Base-by-base conservation (phyloP, 2,888 invertebrate species). In the Protophormia terraenovae region DNA sequence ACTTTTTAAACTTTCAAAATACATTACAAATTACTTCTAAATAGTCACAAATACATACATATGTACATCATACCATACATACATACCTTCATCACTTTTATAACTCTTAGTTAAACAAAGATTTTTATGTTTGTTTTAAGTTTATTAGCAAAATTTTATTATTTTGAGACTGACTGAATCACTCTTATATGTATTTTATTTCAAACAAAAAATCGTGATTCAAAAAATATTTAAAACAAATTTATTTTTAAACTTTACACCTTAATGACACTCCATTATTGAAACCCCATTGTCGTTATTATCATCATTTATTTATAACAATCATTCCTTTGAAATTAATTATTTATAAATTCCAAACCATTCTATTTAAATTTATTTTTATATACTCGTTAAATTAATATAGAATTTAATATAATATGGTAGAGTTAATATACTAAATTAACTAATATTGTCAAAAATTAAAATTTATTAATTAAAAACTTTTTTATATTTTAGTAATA, bases 91-190 rank as follows among this genome's bases (percentile, higher is more conserved):
- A n/a, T 38, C 8, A 14, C 29, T 8, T 66, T 3, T 29, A 6
- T 60, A 78, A 29, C 27, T 41, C 45, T 29, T 41, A 73, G 60
- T 35, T 60, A 16, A 58, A 73, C 1, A 7, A 19, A 27, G 32
- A 32, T 14, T 62, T 32, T 60, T 22, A 2, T 24, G 8, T 19
- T 24, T 29, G 27, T 53, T 55, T 29, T 80, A 55, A 55, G 35
- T 76, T 62, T 55, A 14, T 62, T 55, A 80, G 71, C 38, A 32
- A 84, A 80, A 76, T 71, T 72, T 45, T 29, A 53, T 50, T 67
- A 60, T 64, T 73, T 82, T 81, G 78, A 85, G 85, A 85, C 85
- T 85, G 85, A 85, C 73, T 69, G 73, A 77, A 81, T 69, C 45
- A 77, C 62, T 62, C 60, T 84, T 66, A 66, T 38, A 16, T 35